Base-by-base conservation (phyloP, 2,797 vertebrate species). In the Rhyacichthys aspro region DNA sequence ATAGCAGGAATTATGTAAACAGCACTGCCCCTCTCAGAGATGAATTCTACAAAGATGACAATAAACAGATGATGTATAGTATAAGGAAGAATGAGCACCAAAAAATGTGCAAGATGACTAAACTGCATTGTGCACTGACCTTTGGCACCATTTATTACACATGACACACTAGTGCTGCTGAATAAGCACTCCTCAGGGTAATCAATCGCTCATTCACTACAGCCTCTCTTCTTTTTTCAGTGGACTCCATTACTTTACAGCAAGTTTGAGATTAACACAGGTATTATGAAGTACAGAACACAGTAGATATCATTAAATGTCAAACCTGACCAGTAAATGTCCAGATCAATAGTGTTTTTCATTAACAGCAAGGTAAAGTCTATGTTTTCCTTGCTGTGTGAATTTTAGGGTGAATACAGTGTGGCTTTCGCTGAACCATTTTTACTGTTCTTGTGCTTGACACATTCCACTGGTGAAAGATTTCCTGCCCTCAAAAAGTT, bases 401-500 rank as follows among this genome's bases (percentile, higher is more conserved):
- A 14, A 48, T 67, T 50, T 58, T 18, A 18, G 65, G 38, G 11
- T 58, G 39, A 58, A 55, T 55, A 56, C 54, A 67, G 43, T 46
- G 32, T 55, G 46, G 15, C 47, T 85, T 45, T 61, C 55, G 71
- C 64, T 60, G 23, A 68, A 74, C 49, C 73, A 67, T 47, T 75
- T 68, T 62, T 73, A 55, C 78, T 81, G 71, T 78, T 81, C 74
- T 73, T 74, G 70, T 86, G 62, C 63, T 83, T 82, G 85, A 90
- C 89, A 91, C 88, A 88, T 90, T 91, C 85, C 85, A 78, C 81
- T 81, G 81, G 79, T 84, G 83, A 90, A 91, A 88, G 75, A 90
- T 87, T 90, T 86, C 71, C 68, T 84, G 88, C 82, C 76, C 83
- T 88, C 82, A 84, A 88, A 91, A 88, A 88, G 79, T 89, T 90